Evolutionary conservation across 2,113 vertebrate species (phyloP).

Genomic region (Catagonus wagneri): DNA sequence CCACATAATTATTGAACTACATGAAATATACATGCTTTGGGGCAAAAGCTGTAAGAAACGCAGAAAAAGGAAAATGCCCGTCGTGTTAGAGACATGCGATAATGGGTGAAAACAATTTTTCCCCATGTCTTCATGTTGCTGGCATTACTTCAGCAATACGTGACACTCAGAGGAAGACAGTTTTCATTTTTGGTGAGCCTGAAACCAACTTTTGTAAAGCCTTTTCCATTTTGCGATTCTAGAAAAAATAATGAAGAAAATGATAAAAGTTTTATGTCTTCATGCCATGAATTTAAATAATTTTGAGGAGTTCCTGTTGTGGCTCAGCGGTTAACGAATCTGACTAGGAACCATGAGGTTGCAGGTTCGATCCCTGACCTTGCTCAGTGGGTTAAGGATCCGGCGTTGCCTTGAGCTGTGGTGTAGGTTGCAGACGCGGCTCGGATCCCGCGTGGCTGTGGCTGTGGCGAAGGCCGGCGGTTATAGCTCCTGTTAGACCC

Average conservation of each 20-base stretch:
- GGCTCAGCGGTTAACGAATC: too few relatives aligned
- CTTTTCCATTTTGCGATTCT: conserved; percentile 36
- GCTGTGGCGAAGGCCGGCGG: too few relatives aligned
- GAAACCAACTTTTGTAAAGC: not conserved
- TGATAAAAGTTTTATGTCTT: not conserved
- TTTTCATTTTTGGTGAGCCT: not conserved
- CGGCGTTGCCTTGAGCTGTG: too few relatives aligned
- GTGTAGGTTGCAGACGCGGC: too few relatives aligned
- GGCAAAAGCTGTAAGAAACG: not conserved
- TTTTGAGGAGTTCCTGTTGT: too few relatives aligned
- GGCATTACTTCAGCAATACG: not conserved
- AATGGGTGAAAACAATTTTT: not conserved
- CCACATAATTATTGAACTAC: not conserved
- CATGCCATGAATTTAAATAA: not conserved
- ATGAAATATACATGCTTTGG: not conserved
- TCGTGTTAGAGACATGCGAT: not conserved
- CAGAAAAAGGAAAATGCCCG: not conserved
- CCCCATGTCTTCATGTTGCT: not conserved
- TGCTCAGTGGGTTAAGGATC: too few relatives aligned
- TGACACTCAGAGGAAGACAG: not conserved
- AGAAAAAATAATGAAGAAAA: conserved; percentile 21
- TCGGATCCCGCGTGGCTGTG: too few relatives aligned
- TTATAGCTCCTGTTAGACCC: too few relatives aligned
- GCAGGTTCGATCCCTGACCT: too few relatives aligned
- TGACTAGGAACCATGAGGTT: too few relatives aligned